Base-by-base conservation (phyloP, 2,888 invertebrate species). In the Leistus spinibarbis region DNA sequence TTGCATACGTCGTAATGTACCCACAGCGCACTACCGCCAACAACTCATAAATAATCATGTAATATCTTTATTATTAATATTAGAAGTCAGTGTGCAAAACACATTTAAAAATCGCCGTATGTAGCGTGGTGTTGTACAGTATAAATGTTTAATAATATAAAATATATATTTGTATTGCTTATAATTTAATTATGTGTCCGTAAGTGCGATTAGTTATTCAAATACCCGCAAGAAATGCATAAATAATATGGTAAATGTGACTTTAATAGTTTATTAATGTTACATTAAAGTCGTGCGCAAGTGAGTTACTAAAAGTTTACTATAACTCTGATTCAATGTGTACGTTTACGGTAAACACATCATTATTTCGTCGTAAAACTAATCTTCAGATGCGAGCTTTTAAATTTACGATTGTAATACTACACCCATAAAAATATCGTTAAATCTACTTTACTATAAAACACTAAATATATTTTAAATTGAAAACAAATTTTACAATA, bases 11-110 rank as follows among this genome's bases (percentile, higher is more conserved):
- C 17, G 4, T 57, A 57, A 57, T 19, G 57, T 57, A 19, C 17
- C 2, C 20, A 53, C 9, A 19, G 17, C 9, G 53, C 57, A 57
- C 9, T 17, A 19, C 20, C 57, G 57, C 40, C 40, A 19, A 63
- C 20, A 22, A 16, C 40, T 67, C 67, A 67, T 73, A 73, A 73
- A 73, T 73, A 67, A 73, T 73, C 60, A 62, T n/a, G n/a, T 67
- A 73, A 73, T 73, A 73, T 62, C 73, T 73, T 56, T 73, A 73
- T 73, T 73, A 73, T 72, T 57, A 72, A 66, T 72, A 57, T 27
- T 7, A 64, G 53, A 65, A 22, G 27, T 27, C 20, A 57, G 24
- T 22, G 23, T 64, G 20, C 56, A 65, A n/a, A 53, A 62, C 22
- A 62, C 2, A 3, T 17, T 24, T 17, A 22, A 72, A 67, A 73